Conservation (phyloP, 2,888 invertebrate genomes). For the Pocota personata region DNA sequence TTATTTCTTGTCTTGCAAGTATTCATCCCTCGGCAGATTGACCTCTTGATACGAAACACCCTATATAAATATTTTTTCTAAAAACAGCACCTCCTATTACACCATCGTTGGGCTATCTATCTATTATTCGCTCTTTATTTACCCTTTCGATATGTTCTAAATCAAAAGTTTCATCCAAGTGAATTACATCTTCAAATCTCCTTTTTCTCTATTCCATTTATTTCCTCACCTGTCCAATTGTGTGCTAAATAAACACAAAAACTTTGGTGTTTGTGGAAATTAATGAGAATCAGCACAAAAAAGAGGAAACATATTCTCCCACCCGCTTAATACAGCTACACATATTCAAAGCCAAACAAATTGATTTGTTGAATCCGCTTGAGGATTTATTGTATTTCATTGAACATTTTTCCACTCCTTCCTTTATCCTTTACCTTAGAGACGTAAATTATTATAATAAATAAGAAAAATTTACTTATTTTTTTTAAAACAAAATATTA, state of each 20-base stretch:
- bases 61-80: too few species aligned
- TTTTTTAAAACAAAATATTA: neutral
- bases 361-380: conserved; percentile 68
- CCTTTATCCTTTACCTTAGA: neutral
- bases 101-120: conserved; percentile 4
- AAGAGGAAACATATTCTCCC: neutral
- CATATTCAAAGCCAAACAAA: conserved; percentile 41
- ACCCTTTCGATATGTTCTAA: conserved; percentile 40
- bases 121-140: conserved; percentile 38
- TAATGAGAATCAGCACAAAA: conserved; percentile 59
- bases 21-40: too few species aligned
- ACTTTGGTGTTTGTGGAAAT: conserved; percentile 34
- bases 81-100: neutral
- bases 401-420: neutral
- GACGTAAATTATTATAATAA: conserved; percentile 30
- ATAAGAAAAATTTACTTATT: conserved; percentile 26
- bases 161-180: conserved; percentile 31
- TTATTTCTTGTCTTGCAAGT: too few species aligned
- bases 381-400: conserved; percentile 61
- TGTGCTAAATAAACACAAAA: conserved; percentile 57
- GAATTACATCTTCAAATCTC: conserved; percentile 39
- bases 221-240: conserved; percentile 59
- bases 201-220: conserved; percentile 40
- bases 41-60: too few species aligned
- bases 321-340: neutral